These are phyloP conservation scores for Myrmecobius fasciatus DNA, from an alignment of 2,113 vertebrate species.

Conservation along the genomic window DNA sequence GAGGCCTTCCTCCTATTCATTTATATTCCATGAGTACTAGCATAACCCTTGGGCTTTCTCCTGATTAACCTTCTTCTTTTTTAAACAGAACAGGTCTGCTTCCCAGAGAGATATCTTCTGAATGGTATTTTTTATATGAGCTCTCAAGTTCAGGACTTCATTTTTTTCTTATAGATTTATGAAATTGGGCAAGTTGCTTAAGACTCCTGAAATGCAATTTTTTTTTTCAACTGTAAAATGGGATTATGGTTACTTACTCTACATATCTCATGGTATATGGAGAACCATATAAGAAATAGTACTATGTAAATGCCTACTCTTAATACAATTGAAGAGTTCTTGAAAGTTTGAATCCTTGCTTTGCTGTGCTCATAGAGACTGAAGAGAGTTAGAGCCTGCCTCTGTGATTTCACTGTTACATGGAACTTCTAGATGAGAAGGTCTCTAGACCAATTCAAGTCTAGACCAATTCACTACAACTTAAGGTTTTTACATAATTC, in stretches of 20 bases:
- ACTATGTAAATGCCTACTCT: background rate
- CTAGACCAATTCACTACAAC: background rate
- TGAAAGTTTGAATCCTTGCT: background rate
- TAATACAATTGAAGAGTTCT: background rate
- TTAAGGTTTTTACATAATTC: background rate
- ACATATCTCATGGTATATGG: background rate
- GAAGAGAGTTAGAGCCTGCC: background rate
- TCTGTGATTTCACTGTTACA: background rate
- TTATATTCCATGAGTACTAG: background rate
- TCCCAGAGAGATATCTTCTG: background rate
- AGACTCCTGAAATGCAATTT: background rate
- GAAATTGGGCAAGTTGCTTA: rapidly evolving
- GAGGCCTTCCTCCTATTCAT: background rate
- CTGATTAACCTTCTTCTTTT: too few relatives aligned
- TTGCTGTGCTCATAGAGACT: background rate
- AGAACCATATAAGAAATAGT: background rate
- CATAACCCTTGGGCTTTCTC: background rate
- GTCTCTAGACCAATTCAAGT: background rate
- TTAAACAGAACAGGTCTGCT: background rate
- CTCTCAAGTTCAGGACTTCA: background rate
- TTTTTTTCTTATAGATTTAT: background rate
- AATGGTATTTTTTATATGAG: background rate
- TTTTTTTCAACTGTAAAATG: background rate
- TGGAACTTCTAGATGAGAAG: background rate
- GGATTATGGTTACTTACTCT: background rate